Evolutionary conservation across 2,888 invertebrate species (phyloP).

Genomic region (Drosophila meridiana): DNA sequence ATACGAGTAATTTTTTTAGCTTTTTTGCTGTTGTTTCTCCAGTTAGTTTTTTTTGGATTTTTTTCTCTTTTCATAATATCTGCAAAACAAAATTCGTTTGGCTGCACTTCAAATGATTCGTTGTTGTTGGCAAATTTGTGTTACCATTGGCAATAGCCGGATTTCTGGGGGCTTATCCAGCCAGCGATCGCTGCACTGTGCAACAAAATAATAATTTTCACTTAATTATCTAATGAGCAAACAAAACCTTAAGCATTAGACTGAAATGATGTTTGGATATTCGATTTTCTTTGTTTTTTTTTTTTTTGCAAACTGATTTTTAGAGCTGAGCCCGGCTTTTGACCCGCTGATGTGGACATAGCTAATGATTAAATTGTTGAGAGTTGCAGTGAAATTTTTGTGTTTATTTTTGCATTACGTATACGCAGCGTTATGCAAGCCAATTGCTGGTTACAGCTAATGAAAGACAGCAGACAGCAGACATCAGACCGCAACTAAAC

Average conservation of each 20-base stretch:
- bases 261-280: slow-evolving; percentile 38
- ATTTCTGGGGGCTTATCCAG: slow-evolving; percentile 51
- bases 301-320: slow-evolving; percentile 67
- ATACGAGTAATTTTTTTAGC: slow-evolving; percentile 26
- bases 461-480: slow-evolving; percentile 17
- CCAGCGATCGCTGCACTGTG: slow-evolving; percentile 48
- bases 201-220: slow-evolving; percentile 80
- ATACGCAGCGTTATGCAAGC: slow-evolving; percentile 66
- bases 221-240: slow-evolving; percentile 79
- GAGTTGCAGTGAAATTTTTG: slow-evolving; percentile 50
- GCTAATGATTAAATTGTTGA: slow-evolving; percentile 73
- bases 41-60: background rate
- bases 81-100: slow-evolving; percentile 48
- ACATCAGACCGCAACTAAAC: background rate
- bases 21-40: slow-evolving; percentile 12
- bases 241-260: slow-evolving; percentile 31
- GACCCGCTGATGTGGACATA: slow-evolving; percentile 60
- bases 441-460: slow-evolving; percentile 32
- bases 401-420: slow-evolving; percentile 40
- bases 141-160: slow-evolving; percentile 42
- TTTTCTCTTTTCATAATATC: slow-evolving; percentile 38
- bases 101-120: slow-evolving; percentile 70
- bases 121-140: slow-evolving; percentile 35
- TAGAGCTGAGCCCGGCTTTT: slow-evolving; percentile 20
- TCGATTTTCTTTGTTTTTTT: slow-evolving; percentile 11